Percentiles rank a stretch among this genome's conserved stretches.
Evolutionary conservation across 2,888 invertebrate species (phyloP).

Genomic region (Lissonota sp.): DNA sequence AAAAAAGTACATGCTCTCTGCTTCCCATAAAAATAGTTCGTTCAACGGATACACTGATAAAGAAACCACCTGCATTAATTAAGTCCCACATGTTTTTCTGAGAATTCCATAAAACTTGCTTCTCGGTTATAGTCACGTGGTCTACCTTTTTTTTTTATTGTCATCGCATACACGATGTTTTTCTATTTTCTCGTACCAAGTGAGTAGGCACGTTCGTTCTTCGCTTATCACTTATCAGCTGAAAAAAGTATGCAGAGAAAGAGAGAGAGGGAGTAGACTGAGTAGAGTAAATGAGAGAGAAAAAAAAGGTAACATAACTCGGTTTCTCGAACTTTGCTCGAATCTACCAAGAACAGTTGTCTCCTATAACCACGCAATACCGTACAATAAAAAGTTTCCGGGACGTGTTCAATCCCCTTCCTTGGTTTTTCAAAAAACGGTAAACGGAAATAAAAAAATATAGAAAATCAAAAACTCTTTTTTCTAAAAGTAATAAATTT

Average conservation of each 20-base stretch:
- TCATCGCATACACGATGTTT: slow-evolving; percentile 24
- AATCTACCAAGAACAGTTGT: slow-evolving; percentile 29
- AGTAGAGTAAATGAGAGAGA: not conserved
- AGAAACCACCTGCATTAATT: slow-evolving; percentile 18
- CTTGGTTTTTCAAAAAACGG: slow-evolving; percentile 21
- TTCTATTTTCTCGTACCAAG: not conserved
- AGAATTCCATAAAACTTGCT: slow-evolving; percentile 29
- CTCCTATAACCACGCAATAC: slow-evolving; percentile 35
- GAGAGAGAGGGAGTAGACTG: slow-evolving; percentile 2
- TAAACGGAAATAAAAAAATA: slow-evolving; percentile 21
- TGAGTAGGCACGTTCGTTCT: not conserved
- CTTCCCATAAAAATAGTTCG: slow-evolving; percentile 1
- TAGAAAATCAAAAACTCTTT: slow-evolving; percentile 9
- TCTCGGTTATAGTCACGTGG: not conserved
- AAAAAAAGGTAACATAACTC: slow-evolving; percentile 16
- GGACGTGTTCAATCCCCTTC: not conserved
- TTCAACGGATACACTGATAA: not conserved
- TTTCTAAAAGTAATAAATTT: too few relatives aligned
- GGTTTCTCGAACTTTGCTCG: slow-evolving; percentile 32
- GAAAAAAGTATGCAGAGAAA: slow-evolving; percentile 31
- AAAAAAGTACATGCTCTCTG: not conserved
- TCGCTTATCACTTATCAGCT: slow-evolving; percentile 49
- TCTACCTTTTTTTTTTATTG: slow-evolving; percentile 23
- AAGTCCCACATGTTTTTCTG: slow-evolving; percentile 20
- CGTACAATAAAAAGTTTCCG: slow-evolving; percentile 18